Evolutionary conservation across 2,113 vertebrate species (phyloP).

Genomic region (Corythoichthys haematopterus): DNA sequence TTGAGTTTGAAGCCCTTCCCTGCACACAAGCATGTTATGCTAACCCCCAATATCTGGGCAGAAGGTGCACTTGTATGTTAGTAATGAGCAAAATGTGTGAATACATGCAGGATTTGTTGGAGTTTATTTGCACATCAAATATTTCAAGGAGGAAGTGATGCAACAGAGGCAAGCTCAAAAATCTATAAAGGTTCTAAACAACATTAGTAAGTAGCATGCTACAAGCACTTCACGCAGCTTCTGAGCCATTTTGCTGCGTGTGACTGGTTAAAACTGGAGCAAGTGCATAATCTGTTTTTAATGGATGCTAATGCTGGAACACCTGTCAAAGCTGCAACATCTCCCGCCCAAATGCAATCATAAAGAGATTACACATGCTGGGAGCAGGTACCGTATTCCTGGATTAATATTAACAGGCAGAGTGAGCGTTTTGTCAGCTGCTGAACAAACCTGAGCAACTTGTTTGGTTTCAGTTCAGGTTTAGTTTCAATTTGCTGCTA

Average conservation of each 20-base stretch:
- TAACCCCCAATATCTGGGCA: neutral
- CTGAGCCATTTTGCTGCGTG: slow-evolving; percentile 44
- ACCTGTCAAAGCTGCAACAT: slow-evolving; percentile 87
- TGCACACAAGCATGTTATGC: neutral
- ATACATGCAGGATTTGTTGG: neutral
- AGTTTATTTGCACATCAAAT: neutral
- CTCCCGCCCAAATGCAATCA: slow-evolving; percentile 81
- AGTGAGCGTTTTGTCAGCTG: slow-evolving; percentile 2
- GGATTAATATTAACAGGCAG: slow-evolving; percentile 70
- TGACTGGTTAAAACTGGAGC: slow-evolving; percentile 55
- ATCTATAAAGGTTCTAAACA: slow-evolving; percentile 54
- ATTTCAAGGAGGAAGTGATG: neutral
- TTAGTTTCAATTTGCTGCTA: neutral
- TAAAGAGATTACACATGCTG: slow-evolving; percentile 93
- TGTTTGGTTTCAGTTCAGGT: neutral
- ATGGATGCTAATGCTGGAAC: slow-evolving; percentile 82
- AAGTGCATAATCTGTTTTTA: slow-evolving; percentile 72
- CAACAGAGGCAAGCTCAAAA: neutral
- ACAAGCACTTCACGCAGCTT: slow-evolving; percentile 19
- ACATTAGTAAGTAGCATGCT: slow-evolving; percentile 40
- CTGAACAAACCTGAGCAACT: neutral
- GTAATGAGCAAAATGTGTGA: neutral
- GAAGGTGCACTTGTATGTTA: neutral
- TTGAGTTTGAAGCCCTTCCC: neutral
- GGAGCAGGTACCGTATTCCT: slow-evolving; percentile 85